Evolutionary conservation across 1,140 invertebrate genomes (phyloP).

Genomic region (Paralvinella palmiformis): DNA sequence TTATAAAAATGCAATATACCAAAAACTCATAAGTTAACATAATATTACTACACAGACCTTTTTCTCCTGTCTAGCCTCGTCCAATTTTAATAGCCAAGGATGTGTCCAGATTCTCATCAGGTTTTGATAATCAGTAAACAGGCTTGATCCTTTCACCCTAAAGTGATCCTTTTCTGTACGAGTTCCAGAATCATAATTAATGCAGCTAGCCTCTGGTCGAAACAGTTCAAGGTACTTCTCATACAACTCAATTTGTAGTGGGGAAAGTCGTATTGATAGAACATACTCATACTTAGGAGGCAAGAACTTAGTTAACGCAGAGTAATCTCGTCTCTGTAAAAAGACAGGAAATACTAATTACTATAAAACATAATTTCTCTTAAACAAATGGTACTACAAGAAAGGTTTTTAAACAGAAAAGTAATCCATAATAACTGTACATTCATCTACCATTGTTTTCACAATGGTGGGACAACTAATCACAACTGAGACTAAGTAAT

Average conservation of each 20-base stretch:
- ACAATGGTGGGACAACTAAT: not conserved
- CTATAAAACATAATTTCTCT: too few species aligned
- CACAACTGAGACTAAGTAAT: slow-evolving; percentile 9
- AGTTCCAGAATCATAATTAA: slow-evolving; percentile 14
- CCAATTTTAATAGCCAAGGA: slow-evolving; percentile 73
- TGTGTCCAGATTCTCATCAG: slow-evolving; percentile 90
- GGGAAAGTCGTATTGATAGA: slow-evolving; percentile 74
- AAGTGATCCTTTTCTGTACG: slow-evolving; percentile 26
- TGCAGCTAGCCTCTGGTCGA: slow-evolving; percentile 4
- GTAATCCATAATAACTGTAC: too few species aligned
- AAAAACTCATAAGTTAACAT: too few species aligned
- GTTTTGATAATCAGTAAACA: slow-evolving; percentile 83
- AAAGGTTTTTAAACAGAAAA: too few species aligned
- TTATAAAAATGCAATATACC: not conserved
- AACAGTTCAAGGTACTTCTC: slow-evolving; percentile 53
- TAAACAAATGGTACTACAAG: too few species aligned
- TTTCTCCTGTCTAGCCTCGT: slow-evolving; percentile 49
- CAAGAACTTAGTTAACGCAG: slow-evolving; percentile 80
- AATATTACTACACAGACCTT: slow-evolving; percentile 58
- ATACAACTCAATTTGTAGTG: slow-evolving; percentile 76
- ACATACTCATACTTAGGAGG: slow-evolving; percentile 95
- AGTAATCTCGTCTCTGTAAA: slow-evolving; percentile 79
- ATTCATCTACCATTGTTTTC: too few species aligned
- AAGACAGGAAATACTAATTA: too few species aligned
- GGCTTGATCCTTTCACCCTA: slow-evolving; percentile 36